phyloP scores from a whole-genome alignment of 2,113 vertebrate species.

The Nibea albiflora region DNA sequence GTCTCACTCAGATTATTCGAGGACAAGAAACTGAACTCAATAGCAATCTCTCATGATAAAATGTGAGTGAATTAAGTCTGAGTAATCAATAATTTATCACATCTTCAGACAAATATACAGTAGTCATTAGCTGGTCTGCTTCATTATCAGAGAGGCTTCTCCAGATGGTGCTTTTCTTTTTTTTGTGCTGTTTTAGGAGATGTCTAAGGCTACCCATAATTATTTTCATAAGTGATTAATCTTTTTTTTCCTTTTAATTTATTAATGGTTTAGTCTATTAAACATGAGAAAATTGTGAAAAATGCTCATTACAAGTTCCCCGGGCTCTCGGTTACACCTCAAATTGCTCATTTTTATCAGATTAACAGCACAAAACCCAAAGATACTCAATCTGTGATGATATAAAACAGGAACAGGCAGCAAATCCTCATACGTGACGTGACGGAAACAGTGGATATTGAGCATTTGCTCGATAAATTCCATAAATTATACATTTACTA shows the following conservation, averaged over 20 bases:
- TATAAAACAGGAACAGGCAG: background rate
- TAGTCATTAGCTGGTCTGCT: conserved; percentile 20
- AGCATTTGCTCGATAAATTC: background rate
- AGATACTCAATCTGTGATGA: background rate
- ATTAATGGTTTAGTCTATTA: background rate
- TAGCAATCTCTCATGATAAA: conserved; percentile 21
- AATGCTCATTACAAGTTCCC: background rate
- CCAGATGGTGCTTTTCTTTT: background rate
- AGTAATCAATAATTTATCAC: conserved; percentile 41
- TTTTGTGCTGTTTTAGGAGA: background rate
- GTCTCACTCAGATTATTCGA: conserved; percentile 5
- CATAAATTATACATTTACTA: background rate
- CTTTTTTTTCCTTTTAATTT: background rate
- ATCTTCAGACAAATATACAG: conserved; percentile 23
- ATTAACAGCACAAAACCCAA: background rate
- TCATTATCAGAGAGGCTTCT: conserved; percentile 6
- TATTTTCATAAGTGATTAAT: conserved; percentile 10
- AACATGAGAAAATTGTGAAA: background rate
- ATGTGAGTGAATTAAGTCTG: conserved; percentile 4
- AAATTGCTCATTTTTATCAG: background rate
- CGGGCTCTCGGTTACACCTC: background rate
- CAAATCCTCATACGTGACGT: background rate
- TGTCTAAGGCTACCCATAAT: background rate
- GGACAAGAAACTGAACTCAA: background rate
- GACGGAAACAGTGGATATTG: background rate